A percentile compares a stretch with the other conserved stretches of the same genome.
Conservation (phyloP, 1,140 invertebrate species). For the Bombus sibiricus region DNA sequence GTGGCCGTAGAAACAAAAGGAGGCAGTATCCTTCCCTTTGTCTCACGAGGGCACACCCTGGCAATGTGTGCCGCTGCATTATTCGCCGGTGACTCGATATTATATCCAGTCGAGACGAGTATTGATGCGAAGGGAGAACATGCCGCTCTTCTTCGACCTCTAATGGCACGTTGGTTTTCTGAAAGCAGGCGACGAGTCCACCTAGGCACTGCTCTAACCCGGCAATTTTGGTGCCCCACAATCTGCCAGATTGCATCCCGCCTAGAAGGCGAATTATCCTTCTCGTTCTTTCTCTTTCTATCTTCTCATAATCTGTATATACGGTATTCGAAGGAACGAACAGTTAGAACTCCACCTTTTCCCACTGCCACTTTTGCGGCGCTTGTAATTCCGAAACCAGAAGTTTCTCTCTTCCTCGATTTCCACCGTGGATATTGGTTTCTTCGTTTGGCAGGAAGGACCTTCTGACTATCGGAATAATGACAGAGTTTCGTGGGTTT, state of each 20-base stretch:
- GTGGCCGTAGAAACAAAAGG: constrained; percentile 66
- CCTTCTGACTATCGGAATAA: constrained; percentile 54
- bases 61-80: constrained; percentile 60
- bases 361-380: constrained; percentile 46
- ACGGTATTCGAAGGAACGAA: constrained; percentile 27
- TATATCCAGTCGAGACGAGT: constrained; percentile 43
- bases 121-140: constrained; percentile 36
- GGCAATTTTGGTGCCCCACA: constrained; percentile 78
- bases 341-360: constrained; percentile 40
- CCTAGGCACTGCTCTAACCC: constrained; percentile 62
- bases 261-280: constrained; percentile 70
- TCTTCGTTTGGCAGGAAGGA: background rate
- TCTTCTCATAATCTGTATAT: background rate
- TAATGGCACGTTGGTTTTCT: constrained; percentile 78
- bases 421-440: background rate
- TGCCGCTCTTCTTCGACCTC: constrained; percentile 32
- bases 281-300: background rate
- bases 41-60: constrained; percentile 67
- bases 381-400: constrained; percentile 65
- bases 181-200: constrained; percentile 66
- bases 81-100: constrained; percentile 71
- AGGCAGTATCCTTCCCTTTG: constrained; percentile 69
- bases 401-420: constrained; percentile 43
- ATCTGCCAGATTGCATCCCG: constrained; percentile 77
- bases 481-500: constrained; percentile 61